phyloP scores from a whole-genome alignment of 2,888 invertebrate genomes.

The Meteorus cinctellus region DNA sequence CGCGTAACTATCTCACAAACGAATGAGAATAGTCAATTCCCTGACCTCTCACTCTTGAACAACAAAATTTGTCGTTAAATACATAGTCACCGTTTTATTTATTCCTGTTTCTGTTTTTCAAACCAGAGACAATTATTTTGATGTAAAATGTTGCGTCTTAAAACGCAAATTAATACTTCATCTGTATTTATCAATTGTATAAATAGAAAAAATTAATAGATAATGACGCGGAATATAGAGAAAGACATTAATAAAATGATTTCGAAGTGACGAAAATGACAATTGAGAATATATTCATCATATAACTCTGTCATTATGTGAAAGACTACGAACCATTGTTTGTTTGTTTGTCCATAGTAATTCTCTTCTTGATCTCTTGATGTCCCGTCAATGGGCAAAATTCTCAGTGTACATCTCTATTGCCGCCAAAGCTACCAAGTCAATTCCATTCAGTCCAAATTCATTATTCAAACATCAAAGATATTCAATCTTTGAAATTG shows the following conservation, averaged over 20 bases:
- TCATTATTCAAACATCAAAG: background rate
- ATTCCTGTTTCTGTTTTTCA: background rate
- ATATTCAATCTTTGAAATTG: background rate
- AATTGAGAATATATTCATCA: background rate
- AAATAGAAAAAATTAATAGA: background rate
- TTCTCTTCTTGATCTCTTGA: background rate
- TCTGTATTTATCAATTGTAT: constrained; percentile 6
- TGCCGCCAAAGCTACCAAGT: background rate
- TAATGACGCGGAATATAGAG: background rate
- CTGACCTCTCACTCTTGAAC: background rate
- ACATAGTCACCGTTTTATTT: background rate
- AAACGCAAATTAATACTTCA: background rate
- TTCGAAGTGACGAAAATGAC: background rate
- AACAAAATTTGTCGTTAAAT: background rate
- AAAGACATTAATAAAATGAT: background rate
- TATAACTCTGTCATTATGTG: background rate
- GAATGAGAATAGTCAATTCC: constrained; percentile 1
- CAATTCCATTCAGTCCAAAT: background rate
- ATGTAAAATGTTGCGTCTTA: background rate
- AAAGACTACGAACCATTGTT: background rate
- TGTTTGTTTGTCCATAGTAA: background rate
- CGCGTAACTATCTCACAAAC: background rate
- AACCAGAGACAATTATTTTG: background rate
- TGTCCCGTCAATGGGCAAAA: background rate
- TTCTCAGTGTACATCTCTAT: background rate